A percentile compares a stretch with the other conserved stretches of the same genome.
These are phyloP conservation scores for Drosophila obscura DNA, from an alignment of 1,140 invertebrate species.

Conservation along the genomic window DNA sequence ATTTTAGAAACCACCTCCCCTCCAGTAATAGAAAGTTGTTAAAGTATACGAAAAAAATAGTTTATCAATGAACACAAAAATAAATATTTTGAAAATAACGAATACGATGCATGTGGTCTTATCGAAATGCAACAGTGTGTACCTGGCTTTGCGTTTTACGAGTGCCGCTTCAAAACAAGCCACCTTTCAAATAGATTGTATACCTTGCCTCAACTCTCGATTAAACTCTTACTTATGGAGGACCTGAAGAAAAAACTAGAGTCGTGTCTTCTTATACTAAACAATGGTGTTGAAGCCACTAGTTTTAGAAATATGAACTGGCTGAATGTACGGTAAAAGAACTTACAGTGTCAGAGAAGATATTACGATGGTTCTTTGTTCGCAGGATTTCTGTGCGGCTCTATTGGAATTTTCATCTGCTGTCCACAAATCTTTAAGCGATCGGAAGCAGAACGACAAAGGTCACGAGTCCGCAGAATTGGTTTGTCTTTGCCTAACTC, in stretches of 20 bases:
- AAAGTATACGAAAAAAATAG: too few relatives aligned
- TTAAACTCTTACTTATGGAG: slow-evolving; percentile 36
- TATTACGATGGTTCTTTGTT: slow-evolving; percentile 21
- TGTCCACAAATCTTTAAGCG: slow-evolving; percentile 50
- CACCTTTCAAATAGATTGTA: slow-evolving; percentile 58
- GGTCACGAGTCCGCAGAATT: slow-evolving; percentile 45
- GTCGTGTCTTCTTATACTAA: slow-evolving; percentile 39
- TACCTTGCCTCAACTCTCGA: slow-evolving; percentile 30
- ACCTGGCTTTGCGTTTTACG: too few relatives aligned
- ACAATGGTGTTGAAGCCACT: slow-evolving; percentile 2
- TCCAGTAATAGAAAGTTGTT: too few relatives aligned
- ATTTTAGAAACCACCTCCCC: too few relatives aligned
- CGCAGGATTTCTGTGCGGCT: slow-evolving; percentile 69
- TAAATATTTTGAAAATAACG: too few relatives aligned
- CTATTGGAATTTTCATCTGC: slow-evolving; percentile 57
- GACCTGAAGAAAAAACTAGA: slow-evolving; percentile 46
- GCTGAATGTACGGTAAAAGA: slow-evolving; percentile 49
- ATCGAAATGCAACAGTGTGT: too few relatives aligned
- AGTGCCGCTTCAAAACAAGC: slow-evolving; percentile 29
- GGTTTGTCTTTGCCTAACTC: slow-evolving; percentile 69
- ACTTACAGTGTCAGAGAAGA: neutral
- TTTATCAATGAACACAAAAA: too few relatives aligned
- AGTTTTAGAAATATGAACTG: slow-evolving; percentile 35
- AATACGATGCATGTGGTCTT: too few relatives aligned
- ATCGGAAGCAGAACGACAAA: slow-evolving; percentile 13